phyloP scores from a whole-genome alignment of 2,888 invertebrate genomes.

The Linnaemya tessellans region DNA sequence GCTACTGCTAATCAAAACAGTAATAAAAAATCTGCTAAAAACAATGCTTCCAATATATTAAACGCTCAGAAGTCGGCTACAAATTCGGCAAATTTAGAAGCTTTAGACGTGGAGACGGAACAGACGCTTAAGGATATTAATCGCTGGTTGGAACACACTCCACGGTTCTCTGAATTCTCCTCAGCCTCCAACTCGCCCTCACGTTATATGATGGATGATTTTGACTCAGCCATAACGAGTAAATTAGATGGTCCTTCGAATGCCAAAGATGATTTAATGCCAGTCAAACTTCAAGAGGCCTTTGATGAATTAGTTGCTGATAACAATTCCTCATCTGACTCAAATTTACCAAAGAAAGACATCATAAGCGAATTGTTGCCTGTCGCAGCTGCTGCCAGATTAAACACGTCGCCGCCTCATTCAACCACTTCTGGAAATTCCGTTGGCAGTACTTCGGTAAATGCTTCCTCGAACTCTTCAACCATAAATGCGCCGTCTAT shows the following conservation, averaged over 20 bases:
- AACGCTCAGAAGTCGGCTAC: slow-evolving; percentile 56
- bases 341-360: slow-evolving; percentile 74
- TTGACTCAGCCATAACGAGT: slow-evolving; percentile 84
- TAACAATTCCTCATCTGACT: slow-evolving; percentile 74
- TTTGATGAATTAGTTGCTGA: slow-evolving; percentile 84
- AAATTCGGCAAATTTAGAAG: slow-evolving; percentile 85
- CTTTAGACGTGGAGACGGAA: slow-evolving; percentile 88
- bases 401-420: slow-evolving; percentile 81
- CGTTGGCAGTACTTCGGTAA: slow-evolving; percentile 81
- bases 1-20: slow-evolving; percentile 57
- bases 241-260: slow-evolving; percentile 83
- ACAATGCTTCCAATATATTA: slow-evolving; percentile 73
- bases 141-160: slow-evolving; percentile 94
- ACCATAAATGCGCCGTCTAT: slow-evolving; percentile 74
- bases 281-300: slow-evolving; percentile 84
- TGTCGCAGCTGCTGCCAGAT: slow-evolving; percentile 77
- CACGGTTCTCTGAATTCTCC: slow-evolving; percentile 89
- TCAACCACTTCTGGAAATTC: slow-evolving; percentile 81
- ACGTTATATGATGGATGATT: slow-evolving; percentile 87
- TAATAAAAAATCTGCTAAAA: slow-evolving; percentile 58
- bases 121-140: slow-evolving; percentile 90
- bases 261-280: slow-evolving; percentile 82
- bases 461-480: slow-evolving; percentile 79
- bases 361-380: slow-evolving; percentile 75
- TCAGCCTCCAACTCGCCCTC: slow-evolving; percentile 91